phyloP scores from a whole-genome alignment of 2,888 invertebrate genomes.

The Ptilodon capucinus region DNA sequence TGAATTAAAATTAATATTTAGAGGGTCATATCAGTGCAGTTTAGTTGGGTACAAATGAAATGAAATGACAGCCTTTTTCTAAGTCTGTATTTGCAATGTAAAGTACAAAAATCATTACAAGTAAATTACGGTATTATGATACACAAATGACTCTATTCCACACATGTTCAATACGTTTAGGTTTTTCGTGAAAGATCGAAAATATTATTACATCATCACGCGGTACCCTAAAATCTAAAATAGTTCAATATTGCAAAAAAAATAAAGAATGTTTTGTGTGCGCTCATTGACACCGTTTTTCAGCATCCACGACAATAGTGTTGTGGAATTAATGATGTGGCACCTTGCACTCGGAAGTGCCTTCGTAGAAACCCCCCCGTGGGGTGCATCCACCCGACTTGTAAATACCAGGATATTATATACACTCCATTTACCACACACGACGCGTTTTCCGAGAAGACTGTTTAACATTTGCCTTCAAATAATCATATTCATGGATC shows the following conservation, averaged over 20 bases:
- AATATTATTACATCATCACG: not conserved
- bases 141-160: no score
- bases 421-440: slow-evolving; percentile 52
- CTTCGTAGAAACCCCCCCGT: slow-evolving; percentile 66
- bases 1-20: no score
- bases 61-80: no score
- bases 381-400: slow-evolving; percentile 52
- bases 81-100: no score
- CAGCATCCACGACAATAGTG: slow-evolving; percentile 51
- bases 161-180: no score
- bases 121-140: no score
- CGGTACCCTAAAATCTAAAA: slow-evolving; percentile 14
- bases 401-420: slow-evolving; percentile 51
- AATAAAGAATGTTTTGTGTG: slow-evolving; percentile 35
- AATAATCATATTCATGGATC: slow-evolving; percentile 6
- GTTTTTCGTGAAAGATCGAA: no score
- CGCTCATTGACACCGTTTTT: slow-evolving; percentile 55
- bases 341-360: slow-evolving; percentile 42
- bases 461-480: not conserved
- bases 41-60: no score
- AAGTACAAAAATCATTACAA: no score
- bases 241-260: slow-evolving; percentile 3
- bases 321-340: slow-evolving; percentile 64
- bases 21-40: no score
- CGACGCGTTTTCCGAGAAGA: slow-evolving; percentile 23